phyloP scores from a whole-genome alignment of 2,888 invertebrate species.

The Meta bourneti region DNA sequence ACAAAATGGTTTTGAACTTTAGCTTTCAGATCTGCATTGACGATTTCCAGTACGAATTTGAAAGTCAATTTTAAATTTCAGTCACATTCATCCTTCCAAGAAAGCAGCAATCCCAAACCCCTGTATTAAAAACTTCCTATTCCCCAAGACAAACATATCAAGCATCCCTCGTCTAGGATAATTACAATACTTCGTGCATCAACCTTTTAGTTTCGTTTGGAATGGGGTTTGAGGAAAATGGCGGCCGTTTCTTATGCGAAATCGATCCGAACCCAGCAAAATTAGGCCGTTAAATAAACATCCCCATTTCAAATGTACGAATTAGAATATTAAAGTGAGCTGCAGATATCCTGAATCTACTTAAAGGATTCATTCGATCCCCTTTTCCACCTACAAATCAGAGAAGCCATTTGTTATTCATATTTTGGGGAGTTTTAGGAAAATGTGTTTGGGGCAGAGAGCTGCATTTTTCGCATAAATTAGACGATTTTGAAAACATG shows the following conservation, averaged over 20 bases:
- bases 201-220: not conserved
- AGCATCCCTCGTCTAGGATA: not conserved
- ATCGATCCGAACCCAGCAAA: not conserved
- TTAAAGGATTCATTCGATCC: not conserved
- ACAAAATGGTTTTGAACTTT: too few species aligned
- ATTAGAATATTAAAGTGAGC: not conserved
- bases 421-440: not conserved
- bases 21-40: too few species aligned
- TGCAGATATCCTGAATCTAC: not conserved
- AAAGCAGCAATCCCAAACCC: not conserved
- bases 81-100: too few species aligned
- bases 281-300: constrained; percentile 1
- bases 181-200: not conserved
- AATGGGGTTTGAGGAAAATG: not conserved
- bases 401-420: not conserved
- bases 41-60: too few species aligned
- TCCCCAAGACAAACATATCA: not conserved
- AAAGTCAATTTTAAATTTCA: too few species aligned
- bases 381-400: not conserved
- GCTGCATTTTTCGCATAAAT: not conserved
- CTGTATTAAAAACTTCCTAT: not conserved
- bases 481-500: not conserved
- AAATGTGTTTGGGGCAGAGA: not conserved
- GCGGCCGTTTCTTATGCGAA: not conserved
- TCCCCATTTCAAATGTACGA: not conserved